Evolutionary conservation across 2,888 invertebrate species (phyloP).

Genomic region (Siphlonurus alternatus): DNA sequence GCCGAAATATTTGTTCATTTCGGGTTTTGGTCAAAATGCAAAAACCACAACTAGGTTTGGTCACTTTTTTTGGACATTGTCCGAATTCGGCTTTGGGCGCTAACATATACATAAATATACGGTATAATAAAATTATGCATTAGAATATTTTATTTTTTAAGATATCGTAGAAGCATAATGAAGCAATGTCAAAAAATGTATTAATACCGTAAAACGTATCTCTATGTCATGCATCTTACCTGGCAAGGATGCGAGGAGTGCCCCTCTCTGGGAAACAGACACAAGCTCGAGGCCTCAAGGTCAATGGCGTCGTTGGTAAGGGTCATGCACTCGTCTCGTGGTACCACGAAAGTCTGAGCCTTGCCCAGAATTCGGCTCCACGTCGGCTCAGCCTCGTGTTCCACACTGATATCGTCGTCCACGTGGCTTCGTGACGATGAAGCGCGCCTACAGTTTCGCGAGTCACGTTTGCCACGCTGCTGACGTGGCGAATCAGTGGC

Average conservation of each 20-base stretch:
- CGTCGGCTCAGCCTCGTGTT: background rate
- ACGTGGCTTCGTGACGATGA: background rate
- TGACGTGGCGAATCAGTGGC: background rate
- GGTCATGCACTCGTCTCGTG: background rate
- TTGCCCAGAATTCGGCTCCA: background rate
- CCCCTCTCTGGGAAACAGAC: background rate
- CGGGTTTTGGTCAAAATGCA: no score
- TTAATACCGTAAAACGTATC: no score
- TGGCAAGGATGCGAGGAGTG: background rate
- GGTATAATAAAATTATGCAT: no score
- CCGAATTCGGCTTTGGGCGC: no score
- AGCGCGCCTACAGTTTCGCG: background rate
- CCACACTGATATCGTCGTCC: background rate
- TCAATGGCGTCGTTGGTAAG: background rate
- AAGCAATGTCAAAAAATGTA: no score
- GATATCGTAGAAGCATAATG: no score
- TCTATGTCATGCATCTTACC: no score
- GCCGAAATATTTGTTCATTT: no score
- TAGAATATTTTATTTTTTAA: no score
- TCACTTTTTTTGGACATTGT: no score
- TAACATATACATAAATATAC: no score
- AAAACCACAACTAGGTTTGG: no score
- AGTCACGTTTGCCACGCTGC: background rate
- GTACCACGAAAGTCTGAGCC: background rate
- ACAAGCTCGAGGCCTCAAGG: background rate